A percentile compares a stretch with the other conserved stretches of the same genome.
Conservation (phyloP, 2,888 invertebrate species). For the Esperia sulphurella region DNA sequence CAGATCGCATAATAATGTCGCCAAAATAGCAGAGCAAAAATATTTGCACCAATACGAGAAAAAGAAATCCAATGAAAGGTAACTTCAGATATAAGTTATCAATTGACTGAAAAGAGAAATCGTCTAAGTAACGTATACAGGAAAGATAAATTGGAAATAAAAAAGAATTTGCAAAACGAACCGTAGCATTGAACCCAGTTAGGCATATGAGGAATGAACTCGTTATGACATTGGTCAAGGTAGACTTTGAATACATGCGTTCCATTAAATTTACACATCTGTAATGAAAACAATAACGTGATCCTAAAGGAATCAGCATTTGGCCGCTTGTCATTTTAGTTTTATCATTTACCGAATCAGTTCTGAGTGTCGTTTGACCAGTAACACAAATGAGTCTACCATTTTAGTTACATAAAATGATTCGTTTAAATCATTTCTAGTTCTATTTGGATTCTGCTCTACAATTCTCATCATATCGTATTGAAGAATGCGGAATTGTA, state of each 20-base stretch:
- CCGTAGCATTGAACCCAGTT: conserved; percentile 48
- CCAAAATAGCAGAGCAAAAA: conserved; percentile 50
- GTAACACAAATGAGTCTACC: conserved; percentile 15
- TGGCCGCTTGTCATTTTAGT: too few species aligned
- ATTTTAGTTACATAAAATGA: conserved; percentile 9
- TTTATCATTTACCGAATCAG: conserved; percentile 31
- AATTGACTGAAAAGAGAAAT: conserved; percentile 35
- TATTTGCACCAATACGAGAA: conserved; percentile 41
- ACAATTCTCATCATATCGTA: conserved; percentile 31
- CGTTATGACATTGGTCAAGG: conserved; percentile 39
- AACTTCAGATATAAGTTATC: conserved; percentile 30
- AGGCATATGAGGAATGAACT: conserved; percentile 51
- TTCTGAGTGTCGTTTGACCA: conserved; percentile 35
- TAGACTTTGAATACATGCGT: conserved; percentile 38
- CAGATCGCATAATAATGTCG: conserved; percentile 41
- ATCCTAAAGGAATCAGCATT: background rate
- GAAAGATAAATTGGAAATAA: background rate
- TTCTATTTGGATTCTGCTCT: conserved; percentile 6
- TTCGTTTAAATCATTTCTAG: conserved; percentile 5
- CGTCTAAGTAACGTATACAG: background rate
- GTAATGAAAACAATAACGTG: conserved; percentile 18
- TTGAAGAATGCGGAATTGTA: conserved; percentile 37
- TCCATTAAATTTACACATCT: conserved; percentile 47
- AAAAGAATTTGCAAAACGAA: conserved; percentile 16
- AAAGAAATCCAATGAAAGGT: conserved; percentile 39